Base-by-base conservation (phyloP, 2,113 vertebrate genomes). In the Otocyon megalotis region DNA sequence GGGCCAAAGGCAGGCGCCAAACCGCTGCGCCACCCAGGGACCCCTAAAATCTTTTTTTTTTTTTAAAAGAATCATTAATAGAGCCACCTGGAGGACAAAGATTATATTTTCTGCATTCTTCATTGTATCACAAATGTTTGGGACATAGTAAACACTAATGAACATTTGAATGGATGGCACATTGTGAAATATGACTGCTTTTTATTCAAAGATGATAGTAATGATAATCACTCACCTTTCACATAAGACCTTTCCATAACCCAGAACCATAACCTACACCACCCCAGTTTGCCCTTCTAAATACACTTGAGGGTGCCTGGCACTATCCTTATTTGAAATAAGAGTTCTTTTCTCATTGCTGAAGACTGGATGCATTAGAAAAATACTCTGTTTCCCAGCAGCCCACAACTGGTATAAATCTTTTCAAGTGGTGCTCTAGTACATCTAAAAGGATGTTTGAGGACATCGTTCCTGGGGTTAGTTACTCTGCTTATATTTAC, bases 91-190 rank as follows among this genome's bases (percentile, higher is more conserved):
- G 48, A 58, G 88, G 43, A 90, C 13, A 62, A n/a, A 37, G 65
- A 60, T 91, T 74, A 5, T 85, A 22, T 80, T 96, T 83, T 90
- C 80, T 95, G 0, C 90, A 28, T 85, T 58, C 79, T 89, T 86
- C 48, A 26, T 92, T 91, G 6, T 88, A 50, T 89, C 30, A 56
- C 43, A 89, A 48, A 86, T 92, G 32, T 24, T 93, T 81, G 22
- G 62, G 32, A 72, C 30, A 48, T n/a, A 74, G 37, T 94, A 86
- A 85, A 74, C 72, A 87, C 77, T 74, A 85, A 43, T 88, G 81
- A 93, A 86, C 48, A 5, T 87, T 89, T 83, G n/a, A 90, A 77
- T 87, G 32, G 58, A 24, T 54, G 77, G 28, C 15, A 69, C 15
- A 19, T 65, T 93, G 50, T 72, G 72, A 92, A 43, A 53, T 53